A percentile compares a stretch with the other conserved stretches of the same genome.
Conservation (phyloP, 2,888 invertebrate genomes). For the Tipula unca region DNA sequence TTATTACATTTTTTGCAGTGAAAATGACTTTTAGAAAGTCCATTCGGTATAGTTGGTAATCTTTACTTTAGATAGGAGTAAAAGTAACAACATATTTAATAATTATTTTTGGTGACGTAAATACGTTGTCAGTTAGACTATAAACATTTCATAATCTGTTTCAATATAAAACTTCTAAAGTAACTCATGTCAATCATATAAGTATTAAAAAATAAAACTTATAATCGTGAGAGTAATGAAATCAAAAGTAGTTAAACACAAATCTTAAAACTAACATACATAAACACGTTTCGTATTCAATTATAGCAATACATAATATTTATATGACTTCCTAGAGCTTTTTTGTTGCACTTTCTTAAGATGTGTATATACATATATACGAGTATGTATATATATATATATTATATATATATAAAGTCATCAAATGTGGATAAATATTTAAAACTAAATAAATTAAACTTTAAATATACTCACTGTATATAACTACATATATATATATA, state of each 20-base stretch:
- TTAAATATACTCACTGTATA: no score
- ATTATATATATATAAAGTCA: no score
- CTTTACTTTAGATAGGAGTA: not conserved
- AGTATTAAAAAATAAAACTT: not conserved
- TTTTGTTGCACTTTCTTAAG: not conserved
- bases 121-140: not conserved
- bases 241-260: not conserved
- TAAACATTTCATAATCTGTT: not conserved
- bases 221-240: not conserved
- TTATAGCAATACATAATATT: not conserved
- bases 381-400: no score
- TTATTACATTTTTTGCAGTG: not conserved
- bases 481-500: no score
- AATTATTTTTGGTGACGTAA: not conserved
- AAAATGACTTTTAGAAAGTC: not conserved
- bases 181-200: not conserved
- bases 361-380: no score
- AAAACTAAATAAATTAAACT: not conserved
- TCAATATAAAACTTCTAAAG: not conserved
- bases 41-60: no score
- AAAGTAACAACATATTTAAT: not conserved
- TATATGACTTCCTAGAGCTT: not conserved
- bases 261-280: not conserved
- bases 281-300: not conserved
- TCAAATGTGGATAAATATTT: not conserved